Conservation (phyloP, 2,113 vertebrate genomes). For the Mesocricetus auratus region DNA sequence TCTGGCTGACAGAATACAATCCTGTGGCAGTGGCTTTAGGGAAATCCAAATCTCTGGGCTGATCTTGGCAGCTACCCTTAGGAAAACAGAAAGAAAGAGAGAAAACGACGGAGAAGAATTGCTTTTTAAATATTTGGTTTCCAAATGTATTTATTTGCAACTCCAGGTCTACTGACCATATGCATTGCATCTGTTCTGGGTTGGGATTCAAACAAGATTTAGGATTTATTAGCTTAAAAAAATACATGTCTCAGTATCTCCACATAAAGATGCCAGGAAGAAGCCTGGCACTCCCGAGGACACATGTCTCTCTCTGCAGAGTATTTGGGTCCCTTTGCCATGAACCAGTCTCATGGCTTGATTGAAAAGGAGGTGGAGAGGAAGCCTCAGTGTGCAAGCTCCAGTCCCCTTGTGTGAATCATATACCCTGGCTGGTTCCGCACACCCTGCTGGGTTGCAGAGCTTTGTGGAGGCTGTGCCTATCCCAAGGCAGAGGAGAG, state of each 20-base stretch:
- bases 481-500: neutral
- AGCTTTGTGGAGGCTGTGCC: neutral
- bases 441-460: neutral
- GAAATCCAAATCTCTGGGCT: constrained; percentile 65
- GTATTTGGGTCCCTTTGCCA: neutral
- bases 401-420: neutral
- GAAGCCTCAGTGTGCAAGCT: neutral
- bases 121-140: constrained; percentile 82
- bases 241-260: constrained; percentile 52
- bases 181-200: constrained; percentile 80
- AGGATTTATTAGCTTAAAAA: constrained; percentile 75
- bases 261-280: neutral
- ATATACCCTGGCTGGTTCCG: neutral
- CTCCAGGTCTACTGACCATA: constrained; percentile 77
- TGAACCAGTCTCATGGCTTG: neutral
- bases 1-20: neutral
- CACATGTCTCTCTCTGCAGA: neutral
- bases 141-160: constrained; percentile 82
- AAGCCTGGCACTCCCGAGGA: neutral
- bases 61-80: constrained; percentile 73
- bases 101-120: constrained; percentile 61
- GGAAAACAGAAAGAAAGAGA: constrained; percentile 33
- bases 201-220: constrained; percentile 70
- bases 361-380: neutral
- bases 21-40: constrained; percentile 34